Evolutionary conservation across 2,888 invertebrate species (phyloP).

Genomic region (Formica aserva): DNA sequence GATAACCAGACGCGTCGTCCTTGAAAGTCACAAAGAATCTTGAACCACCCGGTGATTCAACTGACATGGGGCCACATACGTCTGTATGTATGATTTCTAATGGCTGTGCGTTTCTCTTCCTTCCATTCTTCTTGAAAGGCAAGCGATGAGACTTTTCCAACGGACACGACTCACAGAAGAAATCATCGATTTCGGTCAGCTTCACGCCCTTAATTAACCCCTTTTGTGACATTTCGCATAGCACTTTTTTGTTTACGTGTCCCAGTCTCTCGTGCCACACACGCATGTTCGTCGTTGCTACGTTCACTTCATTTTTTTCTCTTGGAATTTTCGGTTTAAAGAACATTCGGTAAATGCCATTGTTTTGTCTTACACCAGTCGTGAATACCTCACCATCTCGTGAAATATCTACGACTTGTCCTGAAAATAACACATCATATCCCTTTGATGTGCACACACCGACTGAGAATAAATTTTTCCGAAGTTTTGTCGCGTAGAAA

Average conservation of each 20-base stretch:
- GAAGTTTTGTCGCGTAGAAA: not conserved
- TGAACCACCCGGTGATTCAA: constrained; percentile 22
- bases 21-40: not conserved
- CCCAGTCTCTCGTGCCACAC: not conserved
- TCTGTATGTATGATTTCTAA: constrained; percentile 50
- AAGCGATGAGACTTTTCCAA: not conserved
- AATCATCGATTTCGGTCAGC: not conserved
- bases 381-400: not conserved
- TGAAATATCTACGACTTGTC: no score
- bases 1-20: not conserved
- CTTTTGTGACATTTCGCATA: not conserved
- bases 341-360: not conserved
- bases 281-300: not conserved
- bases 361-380: not conserved
- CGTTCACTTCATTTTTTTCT: not conserved
- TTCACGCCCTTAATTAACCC: not conserved
- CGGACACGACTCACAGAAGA: constrained; percentile 18
- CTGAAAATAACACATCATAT: not conserved
- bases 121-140: not conserved
- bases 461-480: constrained; percentile 6
- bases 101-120: not conserved
- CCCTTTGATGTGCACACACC: not conserved
- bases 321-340: not conserved
- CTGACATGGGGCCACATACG: constrained; percentile 61
- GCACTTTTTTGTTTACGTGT: not conserved